Conservation (phyloP, 2,888 invertebrate genomes). For the Sturmia bella region DNA sequence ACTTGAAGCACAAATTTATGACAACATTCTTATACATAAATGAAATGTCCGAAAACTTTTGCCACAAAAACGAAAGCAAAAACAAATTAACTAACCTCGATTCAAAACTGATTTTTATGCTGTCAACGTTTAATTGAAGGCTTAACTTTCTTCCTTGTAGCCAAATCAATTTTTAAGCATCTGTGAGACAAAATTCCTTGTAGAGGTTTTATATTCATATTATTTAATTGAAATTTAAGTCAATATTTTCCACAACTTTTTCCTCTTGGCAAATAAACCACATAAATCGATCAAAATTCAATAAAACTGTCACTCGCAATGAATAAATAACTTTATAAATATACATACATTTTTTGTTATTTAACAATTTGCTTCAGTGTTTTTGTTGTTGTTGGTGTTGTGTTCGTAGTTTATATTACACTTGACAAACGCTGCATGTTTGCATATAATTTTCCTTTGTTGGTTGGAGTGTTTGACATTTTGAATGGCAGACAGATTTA, state of each 20-base stretch:
- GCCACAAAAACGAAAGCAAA: too few relatives aligned
- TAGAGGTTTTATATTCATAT: conserved; percentile 20
- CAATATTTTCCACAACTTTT: conserved; percentile 27
- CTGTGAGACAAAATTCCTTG: not conserved
- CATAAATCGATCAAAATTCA: conserved; percentile 73
- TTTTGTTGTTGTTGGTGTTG: conserved; percentile 1
- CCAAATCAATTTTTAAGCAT: not conserved
- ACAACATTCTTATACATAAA: too few relatives aligned
- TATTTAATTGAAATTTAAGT: conserved; percentile 51
- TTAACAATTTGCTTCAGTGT: conserved; percentile 36
- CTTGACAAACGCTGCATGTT: not conserved
- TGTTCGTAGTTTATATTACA: conserved; percentile 10
- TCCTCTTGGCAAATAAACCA: conserved; percentile 62
- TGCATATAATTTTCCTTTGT: not conserved
- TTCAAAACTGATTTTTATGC: too few relatives aligned
- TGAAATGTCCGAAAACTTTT: too few relatives aligned
- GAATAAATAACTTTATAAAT: conserved; percentile 45
- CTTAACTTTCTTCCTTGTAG: not conserved
- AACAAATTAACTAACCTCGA: too few relatives aligned
- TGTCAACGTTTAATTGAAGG: not conserved
- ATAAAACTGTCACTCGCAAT: conserved; percentile 71
- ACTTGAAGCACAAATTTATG: too few relatives aligned
- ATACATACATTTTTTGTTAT: conserved; percentile 9
- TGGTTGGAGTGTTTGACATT: not conserved
- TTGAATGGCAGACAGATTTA: not conserved